phyloP scores from a whole-genome alignment of 2,888 invertebrate species.

The Cryptosula pallasiana region DNA sequence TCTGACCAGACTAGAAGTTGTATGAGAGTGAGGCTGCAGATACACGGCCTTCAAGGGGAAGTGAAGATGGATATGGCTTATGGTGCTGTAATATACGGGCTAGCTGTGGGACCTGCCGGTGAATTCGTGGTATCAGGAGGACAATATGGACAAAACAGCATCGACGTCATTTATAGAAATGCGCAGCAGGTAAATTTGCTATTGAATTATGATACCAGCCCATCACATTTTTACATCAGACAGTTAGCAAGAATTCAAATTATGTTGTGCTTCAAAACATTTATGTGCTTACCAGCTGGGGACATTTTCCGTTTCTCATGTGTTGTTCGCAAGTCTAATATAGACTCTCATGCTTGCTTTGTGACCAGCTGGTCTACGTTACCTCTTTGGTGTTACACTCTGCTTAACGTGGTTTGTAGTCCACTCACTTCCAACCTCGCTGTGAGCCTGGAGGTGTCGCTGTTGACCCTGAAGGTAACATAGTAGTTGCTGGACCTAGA shows the following conservation, averaged over 20 bases:
- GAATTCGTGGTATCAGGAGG: constrained; percentile 4
- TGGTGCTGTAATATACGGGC: neutral
- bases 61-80: constrained; percentile 19
- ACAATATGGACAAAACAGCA: neutral
- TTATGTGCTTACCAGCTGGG: too few species aligned
- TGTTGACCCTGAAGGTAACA: neutral
- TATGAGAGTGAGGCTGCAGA: neutral
- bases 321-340: too few species aligned
- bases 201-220: too few species aligned
- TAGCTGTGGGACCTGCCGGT: neutral
- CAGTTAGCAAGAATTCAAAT: too few species aligned
- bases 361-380: too few species aligned
- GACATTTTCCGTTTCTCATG: too few species aligned
- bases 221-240: too few species aligned
- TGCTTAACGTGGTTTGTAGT: too few species aligned
- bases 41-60: neutral
- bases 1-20: neutral
- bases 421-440: neutral
- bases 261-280: too few species aligned
- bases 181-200: neutral
- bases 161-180: neutral
- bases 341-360: too few species aligned
- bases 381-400: too few species aligned
- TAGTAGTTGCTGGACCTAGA: neutral
- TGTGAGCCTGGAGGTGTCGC: neutral